Base-by-base conservation (phyloP, 2,888 invertebrate species). In the Pyrrhia umbra region DNA sequence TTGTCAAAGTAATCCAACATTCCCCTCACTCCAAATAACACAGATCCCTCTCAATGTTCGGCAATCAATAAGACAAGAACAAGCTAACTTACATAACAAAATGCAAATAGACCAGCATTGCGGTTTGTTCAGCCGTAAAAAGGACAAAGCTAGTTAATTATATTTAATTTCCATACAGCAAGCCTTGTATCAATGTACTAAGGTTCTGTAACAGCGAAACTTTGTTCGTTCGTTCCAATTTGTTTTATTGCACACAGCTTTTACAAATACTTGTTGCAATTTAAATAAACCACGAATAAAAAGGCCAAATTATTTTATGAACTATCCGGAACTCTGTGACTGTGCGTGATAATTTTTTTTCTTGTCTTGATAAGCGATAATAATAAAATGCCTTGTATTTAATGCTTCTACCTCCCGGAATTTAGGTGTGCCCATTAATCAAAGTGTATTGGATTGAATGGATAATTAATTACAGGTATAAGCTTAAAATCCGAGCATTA, bases 131-230 rank as follows among this genome's bases (percentile, higher is more conserved):
- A 39, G 46, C 54, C 45, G 39, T 67, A 72, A 51, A 72, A 80
- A 79, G 67, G 68, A 57, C 66, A 50, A 39, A 54, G 50, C 43
- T 47, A 57, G 64, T 75, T 75, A 77, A 80, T 71, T 78, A 65
- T 63, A 43, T 72, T 72, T 75, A 69, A 73, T 79, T 72, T 75
- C 76, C 76, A 75, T 80, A 78, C 50, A 69, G 18, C 76, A 42
- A 49, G 45, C 10, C 54, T 66, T 61, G 65, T 77, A 69, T 70
- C 55, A 52, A 51, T 47, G 59, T 51, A 50, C 60, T 52, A 34
- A 30, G 25, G 58, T 73, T 62, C 73, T 49, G 57, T 73, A 63
- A 68, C 42, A 63, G 43, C 57, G 50, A 67, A 51, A 68, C 68
- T 55, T 51, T 49, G 39, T 47, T 50, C 73, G 13, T 45, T 57